Evolutionary conservation across 2,888 invertebrate genomes (phyloP).

Genomic region (Agapostemon virescens): DNA sequence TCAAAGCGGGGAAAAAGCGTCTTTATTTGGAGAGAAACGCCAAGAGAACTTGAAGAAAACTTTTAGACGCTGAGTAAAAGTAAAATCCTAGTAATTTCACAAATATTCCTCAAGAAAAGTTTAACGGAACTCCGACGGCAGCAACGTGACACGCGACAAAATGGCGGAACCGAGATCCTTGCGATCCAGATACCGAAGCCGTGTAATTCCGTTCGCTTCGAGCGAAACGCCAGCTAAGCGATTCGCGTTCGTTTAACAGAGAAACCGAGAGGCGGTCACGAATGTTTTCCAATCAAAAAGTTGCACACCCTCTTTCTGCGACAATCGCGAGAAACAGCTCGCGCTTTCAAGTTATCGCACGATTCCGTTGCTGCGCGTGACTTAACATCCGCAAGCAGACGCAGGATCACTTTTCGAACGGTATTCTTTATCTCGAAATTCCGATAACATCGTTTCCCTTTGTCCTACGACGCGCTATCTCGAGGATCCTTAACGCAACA

Average conservation of each 20-base stretch:
- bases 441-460: not conserved
- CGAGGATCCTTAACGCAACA: not conserved
- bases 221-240: slow-evolving; percentile 29
- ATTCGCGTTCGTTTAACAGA: slow-evolving; percentile 23
- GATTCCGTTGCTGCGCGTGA: not conserved
- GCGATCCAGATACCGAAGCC: not conserved
- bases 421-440: not conserved
- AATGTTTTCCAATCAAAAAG: slow-evolving; percentile 13
- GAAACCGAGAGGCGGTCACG: not conserved
- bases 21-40: not conserved
- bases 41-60: not conserved
- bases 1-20: not conserved
- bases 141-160: not conserved
- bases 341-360: not conserved
- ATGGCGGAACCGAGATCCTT: slow-evolving; percentile 1
- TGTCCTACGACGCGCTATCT: not conserved
- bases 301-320: not conserved
- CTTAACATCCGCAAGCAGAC: not conserved
- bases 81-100: not conserved
- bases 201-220: slow-evolving; percentile 1
- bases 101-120: not conserved
- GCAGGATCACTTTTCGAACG: not conserved
- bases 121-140: not conserved
- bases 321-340: not conserved
- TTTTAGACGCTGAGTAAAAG: not conserved